phyloP scores from a whole-genome alignment of 2,113 vertebrate species.

The Chrysochloris asiatica region DNA sequence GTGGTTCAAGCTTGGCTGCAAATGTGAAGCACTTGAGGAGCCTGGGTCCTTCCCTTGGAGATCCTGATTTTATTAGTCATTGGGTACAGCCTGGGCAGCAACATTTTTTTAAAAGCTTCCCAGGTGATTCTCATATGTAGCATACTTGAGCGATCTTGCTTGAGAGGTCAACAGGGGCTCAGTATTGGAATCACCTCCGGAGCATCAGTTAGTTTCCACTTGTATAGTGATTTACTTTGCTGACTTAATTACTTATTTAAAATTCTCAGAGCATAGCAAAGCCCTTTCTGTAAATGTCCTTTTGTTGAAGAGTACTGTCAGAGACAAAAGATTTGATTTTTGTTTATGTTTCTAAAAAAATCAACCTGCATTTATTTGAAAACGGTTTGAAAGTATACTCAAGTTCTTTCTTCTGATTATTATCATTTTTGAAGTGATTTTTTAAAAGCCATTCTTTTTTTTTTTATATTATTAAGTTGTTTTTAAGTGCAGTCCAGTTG shows the following conservation, averaged over 20 bases:
- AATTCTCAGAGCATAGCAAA: constrained; percentile 21
- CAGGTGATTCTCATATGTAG: neutral
- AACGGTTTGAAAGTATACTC: constrained; percentile 16
- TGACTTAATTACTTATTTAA: constrained; percentile 27
- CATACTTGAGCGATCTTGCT: neutral
- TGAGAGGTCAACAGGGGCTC: neutral
- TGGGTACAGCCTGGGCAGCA: neutral
- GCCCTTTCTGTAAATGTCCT: neutral
- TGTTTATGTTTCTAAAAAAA: constrained; percentile 25
- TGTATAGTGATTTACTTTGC: neutral
- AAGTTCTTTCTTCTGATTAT: constrained; percentile 16
- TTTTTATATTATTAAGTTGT: no score
- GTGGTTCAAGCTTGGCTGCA: neutral
- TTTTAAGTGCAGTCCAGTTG: no score
- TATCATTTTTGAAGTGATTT: neutral
- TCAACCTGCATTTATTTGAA: constrained; percentile 46
- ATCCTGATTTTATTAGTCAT: neutral
- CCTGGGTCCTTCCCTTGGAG: neutral
- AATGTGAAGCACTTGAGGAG: neutral
- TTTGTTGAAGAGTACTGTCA: neutral
- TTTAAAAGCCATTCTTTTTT: neutral
- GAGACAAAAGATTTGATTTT: constrained; percentile 3
- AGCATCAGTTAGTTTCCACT: neutral
- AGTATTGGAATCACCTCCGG: neutral
- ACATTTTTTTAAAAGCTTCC: neutral